A percentile compares a stretch with the other conserved stretches of the same genome.
Evolutionary conservation across 2,113 vertebrate genomes (phyloP).

Genomic region (Gorsachius goisagi): DNA sequence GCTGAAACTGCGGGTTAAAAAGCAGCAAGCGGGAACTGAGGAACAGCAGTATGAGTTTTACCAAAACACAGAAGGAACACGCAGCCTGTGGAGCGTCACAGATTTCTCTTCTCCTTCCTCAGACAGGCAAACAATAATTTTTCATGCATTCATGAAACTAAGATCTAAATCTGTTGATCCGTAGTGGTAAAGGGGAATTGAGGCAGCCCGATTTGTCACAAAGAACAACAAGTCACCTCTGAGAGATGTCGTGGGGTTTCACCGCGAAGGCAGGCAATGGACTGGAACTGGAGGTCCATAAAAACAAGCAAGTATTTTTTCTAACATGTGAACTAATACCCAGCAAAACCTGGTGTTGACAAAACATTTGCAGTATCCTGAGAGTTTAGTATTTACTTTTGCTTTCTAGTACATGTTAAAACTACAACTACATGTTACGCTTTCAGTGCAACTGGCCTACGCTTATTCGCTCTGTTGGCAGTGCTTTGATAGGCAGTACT

Average conservation of each 20-base stretch:
- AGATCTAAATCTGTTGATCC: neutral
- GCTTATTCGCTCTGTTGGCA: accelerated
- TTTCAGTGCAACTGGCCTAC: neutral
- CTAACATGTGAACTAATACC: neutral
- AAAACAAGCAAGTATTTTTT: neutral
- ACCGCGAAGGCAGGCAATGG: neutral
- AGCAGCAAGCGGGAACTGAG: neutral
- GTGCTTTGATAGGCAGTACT: neutral
- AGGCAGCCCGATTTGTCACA: neutral
- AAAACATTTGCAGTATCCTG: neutral
- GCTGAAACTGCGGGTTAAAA: neutral
- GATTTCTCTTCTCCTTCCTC: neutral
- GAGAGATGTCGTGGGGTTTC: neutral
- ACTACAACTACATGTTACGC: neutral
- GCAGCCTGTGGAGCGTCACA: neutral
- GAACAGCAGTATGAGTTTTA: neutral
- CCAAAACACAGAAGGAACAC: neutral
- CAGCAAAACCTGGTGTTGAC: neutral
- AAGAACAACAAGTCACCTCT: neutral
- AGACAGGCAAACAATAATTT: neutral
- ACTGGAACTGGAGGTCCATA: neutral
- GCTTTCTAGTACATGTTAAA: neutral
- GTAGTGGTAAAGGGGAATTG: neutral
- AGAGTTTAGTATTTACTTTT: slow-evolving; percentile 5
- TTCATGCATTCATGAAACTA: neutral